phyloP scores from a whole-genome alignment of 2,797 vertebrate species.

The Sebastes ruberrimus region DNA sequence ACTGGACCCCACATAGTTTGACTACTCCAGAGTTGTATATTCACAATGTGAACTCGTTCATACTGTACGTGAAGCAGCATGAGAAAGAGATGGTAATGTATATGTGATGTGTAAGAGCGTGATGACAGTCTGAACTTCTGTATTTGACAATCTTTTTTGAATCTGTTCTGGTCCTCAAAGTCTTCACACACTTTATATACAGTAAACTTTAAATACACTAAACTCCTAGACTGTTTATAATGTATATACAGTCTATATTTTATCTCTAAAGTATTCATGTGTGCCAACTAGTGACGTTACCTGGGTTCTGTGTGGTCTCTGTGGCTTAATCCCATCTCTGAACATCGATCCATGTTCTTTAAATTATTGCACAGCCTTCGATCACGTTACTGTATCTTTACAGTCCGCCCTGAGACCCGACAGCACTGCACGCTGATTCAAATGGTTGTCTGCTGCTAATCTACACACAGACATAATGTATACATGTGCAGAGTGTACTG shows the following conservation, averaged over 20 bases:
- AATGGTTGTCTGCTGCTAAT: neutral
- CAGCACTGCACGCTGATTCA: neutral
- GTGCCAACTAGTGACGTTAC: neutral
- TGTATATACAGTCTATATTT: neutral
- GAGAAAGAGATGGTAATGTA: neutral
- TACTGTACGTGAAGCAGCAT: neutral
- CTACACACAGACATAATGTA: neutral
- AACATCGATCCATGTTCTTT: neutral
- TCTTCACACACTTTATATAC: neutral
- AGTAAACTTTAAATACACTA: neutral
- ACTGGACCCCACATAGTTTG: conserved; percentile 47
- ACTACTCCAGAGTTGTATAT: conserved; percentile 14
- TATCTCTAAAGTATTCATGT: neutral
- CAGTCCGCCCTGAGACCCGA: neutral
- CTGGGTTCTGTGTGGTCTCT: neutral
- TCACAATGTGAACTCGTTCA: conserved; percentile 12
- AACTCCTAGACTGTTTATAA: neutral
- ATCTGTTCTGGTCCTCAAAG: neutral
- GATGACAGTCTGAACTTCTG: neutral
- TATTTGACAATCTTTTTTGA: neutral
- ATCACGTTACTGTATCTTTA: neutral
- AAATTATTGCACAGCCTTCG: neutral
- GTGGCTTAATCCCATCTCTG: neutral
- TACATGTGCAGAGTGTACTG: neutral
- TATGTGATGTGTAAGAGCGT: neutral